Base-by-base conservation (phyloP, 2,888 invertebrate genomes). In the Cheilosia urbana region DNA sequence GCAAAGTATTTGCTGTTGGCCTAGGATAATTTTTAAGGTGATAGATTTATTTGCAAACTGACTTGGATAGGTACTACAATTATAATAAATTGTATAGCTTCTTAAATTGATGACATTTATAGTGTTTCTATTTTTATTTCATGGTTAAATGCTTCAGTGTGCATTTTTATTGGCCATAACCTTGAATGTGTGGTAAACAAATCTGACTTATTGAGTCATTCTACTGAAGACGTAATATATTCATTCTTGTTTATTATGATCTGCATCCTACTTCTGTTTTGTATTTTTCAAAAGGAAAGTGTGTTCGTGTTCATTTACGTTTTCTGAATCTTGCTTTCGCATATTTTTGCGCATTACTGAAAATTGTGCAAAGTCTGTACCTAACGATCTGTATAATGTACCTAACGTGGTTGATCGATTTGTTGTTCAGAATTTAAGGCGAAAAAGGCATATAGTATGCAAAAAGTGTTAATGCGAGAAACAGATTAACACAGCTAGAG, bases 131-230 rank as follows among this genome's bases (percentile, higher is more conserved):
- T 27, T 51, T 51, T 24, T 0, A 24, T 24, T 51, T 51, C 51
- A 51, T 11, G 24, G 21, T 15, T 51, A 13, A 5, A 15, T 6
- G 13, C 13, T 6, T 24, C 27, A 24, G n/a, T 24, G 51, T 51
- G 24, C 51, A 51, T 15, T 51, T 51, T 51, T 51, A 51, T 51
- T 5, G 13, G 51, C 51, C 51, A 24, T 51, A 27, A 51, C 24
- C 15, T 51, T 27, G 15, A 51, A 27, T 51, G 51, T n/a, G n/a
- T 15, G 24, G 51, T 51, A 51, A 51, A 24, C 51, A 24, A 51
- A 51, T 51, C 6, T 1, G 6, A 0, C 24, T 13, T 13, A 27
- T 24, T 51, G 51, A 51, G 21, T 51, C 19, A 19, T 47, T n/a
- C 7, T 7, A n/a, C 7, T 13, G 15, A 24, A 24, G 13, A 51